Base-by-base conservation (phyloP, 64 coral and sea anemone species). In the Dendrophyllia cribrosa region DNA sequence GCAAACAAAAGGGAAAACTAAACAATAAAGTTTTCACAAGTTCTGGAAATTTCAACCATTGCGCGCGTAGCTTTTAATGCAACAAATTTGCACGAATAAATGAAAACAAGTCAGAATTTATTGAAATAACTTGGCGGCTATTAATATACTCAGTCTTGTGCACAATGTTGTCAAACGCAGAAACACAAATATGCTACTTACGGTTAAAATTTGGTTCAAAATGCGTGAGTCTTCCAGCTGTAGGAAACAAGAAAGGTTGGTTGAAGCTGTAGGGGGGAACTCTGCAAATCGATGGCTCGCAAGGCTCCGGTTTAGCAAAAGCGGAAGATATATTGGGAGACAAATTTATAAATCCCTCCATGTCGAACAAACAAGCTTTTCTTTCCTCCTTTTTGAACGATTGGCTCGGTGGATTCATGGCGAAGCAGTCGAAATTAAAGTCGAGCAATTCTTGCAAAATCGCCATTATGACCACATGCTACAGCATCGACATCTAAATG, bases 351-450 rank as follows among this genome's bases (percentile, higher is more conserved):
- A 50, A 43, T 6, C 49, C 44, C 4, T 84, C 80, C 8, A 68
- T n/a, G 80, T 84, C 80, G 62, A 84, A 84, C 17, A 67, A 13
- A n/a, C 80, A 84, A 45, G 16, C 61, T 50, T 51, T 48, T 19
- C 46, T 66, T 15, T 84, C 80, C 13, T 84, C 63, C 45, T 51
- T 84, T 59, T 84, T 84, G 20, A 68, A 51, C 9, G 20, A 3
- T 51, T 26, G 62, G 19, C 46, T 19, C 21, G 15, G 80, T 15
- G 43, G 9, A 51, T 50, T 75, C 80, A 84, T 84, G 61, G 20
- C 62, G 9, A 67, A 24, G 67, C 46, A 84, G 20, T 84, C 63
- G 43, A 68, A n/a, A 51, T n/a, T 12, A 19, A 67, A 68, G 62
- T 65, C 46, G 21, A 84, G 9, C 15, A 75, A 45, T 16, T 84